Base-by-base conservation (phyloP, 2,888 invertebrate species). In the Nasonia oneida region DNA sequence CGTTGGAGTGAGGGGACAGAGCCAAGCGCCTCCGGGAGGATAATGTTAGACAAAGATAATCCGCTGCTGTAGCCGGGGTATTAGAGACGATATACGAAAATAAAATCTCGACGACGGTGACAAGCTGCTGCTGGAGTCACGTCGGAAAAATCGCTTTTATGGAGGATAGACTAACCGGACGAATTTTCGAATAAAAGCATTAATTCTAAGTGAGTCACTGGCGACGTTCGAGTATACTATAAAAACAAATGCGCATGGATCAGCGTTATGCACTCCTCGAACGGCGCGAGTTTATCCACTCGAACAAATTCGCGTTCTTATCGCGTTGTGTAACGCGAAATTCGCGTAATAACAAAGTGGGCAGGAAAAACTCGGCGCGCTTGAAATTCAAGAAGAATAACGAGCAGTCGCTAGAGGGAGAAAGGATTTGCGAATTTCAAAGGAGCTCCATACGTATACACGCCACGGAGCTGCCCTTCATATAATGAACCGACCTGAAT, bases 401-500 rank as follows among this genome's bases (percentile, higher is more conserved):
- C 64, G 64, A 29, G 64, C 64, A 29, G 23, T 61, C 29, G 14
- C 64, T 64, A 64, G 3, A 29, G 23, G 23, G 10, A 64, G 14
- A 64, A 29, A 64, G 64, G 64, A 64, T 64, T 64, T 64, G 29
- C 29, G 29, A 64, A 23, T 64, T 64, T 64, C 3, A 64, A 64
- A 64, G 29, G 29, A 42, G 42, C 8, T 39, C 39, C 42, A 42
- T 18, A 53, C 15, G 1, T 53, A 18, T 53, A 53, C 6, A n/a
- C 23, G 6, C 57, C n/a, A 61, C 18, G 33, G 33, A 57, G 33
- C 29, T 29, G 15, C 4, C 29, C 15, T 29, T 23, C 61, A 57
- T 61, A 61, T 64, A 77, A 64, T 42, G 23, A 14, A 47, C 50
- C 50, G 50, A 79, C 79, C 64, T 70, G 15, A 18, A 42, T 79